phyloP scores from a whole-genome alignment of 2,113 vertebrate genomes.

The Sceloporus tristichus region DNA sequence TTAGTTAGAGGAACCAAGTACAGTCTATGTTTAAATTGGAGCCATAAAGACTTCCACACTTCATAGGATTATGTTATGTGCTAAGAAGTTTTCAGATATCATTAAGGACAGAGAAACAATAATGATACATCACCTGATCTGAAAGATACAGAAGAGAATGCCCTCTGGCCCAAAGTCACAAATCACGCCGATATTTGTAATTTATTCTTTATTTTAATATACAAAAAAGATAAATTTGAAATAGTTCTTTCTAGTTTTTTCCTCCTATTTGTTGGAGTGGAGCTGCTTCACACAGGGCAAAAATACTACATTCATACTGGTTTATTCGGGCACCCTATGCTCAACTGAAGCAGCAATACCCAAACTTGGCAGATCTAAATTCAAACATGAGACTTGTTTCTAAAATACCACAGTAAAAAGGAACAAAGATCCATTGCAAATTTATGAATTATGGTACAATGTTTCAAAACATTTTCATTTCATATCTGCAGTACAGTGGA shows the following conservation, averaged over 20 bases:
- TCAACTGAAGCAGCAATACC: slow-evolving; percentile 85
- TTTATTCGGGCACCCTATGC: slow-evolving; percentile 87
- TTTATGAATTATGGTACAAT: slow-evolving; percentile 90
- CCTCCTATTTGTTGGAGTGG: slow-evolving; percentile 82
- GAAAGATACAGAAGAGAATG: slow-evolving; percentile 5
- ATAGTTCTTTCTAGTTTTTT: slow-evolving; percentile 85
- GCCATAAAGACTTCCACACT: not conserved
- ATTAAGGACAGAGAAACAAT: not conserved
- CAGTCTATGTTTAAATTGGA: not conserved
- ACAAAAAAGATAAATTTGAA: slow-evolving; percentile 96
- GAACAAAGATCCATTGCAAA: slow-evolving; percentile 90
- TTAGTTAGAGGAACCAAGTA: not conserved
- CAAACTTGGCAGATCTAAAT: slow-evolving; percentile 85
- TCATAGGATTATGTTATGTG: not conserved
- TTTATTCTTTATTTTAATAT: slow-evolving; percentile 91
- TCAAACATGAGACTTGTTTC: slow-evolving; percentile 86
- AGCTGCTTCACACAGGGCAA: slow-evolving; percentile 82
- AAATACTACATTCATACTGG: slow-evolving; percentile 93
- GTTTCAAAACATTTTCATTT: slow-evolving; percentile 82
- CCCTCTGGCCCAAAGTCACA: slow-evolving; percentile 24
- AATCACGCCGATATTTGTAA: slow-evolving; percentile 57
- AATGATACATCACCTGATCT: not conserved
- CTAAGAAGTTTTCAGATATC: not conserved
- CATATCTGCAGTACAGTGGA: slow-evolving; percentile 84
- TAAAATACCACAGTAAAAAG: slow-evolving; percentile 94